Evolutionary conservation across 2,113 vertebrate genomes (phyloP), one percentile per base, ranked within the genome.

Genomic region (Piprites chloris): DNA sequence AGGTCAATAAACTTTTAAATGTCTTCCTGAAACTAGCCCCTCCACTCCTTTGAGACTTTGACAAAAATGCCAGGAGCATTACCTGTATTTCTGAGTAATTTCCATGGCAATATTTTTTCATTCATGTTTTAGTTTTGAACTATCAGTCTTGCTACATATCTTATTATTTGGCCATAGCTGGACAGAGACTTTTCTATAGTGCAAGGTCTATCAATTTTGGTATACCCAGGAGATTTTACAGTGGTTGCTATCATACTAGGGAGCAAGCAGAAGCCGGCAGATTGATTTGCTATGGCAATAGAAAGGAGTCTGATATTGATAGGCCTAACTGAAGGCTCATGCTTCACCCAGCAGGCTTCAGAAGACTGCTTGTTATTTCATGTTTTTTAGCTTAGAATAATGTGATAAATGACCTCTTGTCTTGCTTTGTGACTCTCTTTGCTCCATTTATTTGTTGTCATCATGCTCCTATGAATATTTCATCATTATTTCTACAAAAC

Each of bases 401-500:
- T 91, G 74, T 82, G 72, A 95, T 94, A 85, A 83, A 95, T 91
- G 78, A 93, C 94, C 72, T 95, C 72, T 67, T 90, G 59, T 88
- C 72, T 88, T 95, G 65, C 68, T 92, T 93, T 88, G 78, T 84
- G 67, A 50, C 50, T 86, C 28, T 86, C 78, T 88, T 92, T 94
- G 81, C 89, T 83, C 66, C 65, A 84, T 89, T 88, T 96, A 85
- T 91, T 96, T 94, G 92, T 95, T 92, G 81, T 91, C 66, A 85
- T 93, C 77, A 55, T 86, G 42, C 24, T 93, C 12, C 93, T 62
- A 95, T 96, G 92, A 97, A 96, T 97, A 96, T 97, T 97, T 96
- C 75, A 96, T 95, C 44, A 30, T 93, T 96, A 87, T 87, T 96
- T 96, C 91, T 88, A 76, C 53, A 96, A 96, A 95, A 92, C 63